phyloP scores from a whole-genome alignment of 2,113 vertebrate genomes.

The Ctenodactylus gundi region DNA sequence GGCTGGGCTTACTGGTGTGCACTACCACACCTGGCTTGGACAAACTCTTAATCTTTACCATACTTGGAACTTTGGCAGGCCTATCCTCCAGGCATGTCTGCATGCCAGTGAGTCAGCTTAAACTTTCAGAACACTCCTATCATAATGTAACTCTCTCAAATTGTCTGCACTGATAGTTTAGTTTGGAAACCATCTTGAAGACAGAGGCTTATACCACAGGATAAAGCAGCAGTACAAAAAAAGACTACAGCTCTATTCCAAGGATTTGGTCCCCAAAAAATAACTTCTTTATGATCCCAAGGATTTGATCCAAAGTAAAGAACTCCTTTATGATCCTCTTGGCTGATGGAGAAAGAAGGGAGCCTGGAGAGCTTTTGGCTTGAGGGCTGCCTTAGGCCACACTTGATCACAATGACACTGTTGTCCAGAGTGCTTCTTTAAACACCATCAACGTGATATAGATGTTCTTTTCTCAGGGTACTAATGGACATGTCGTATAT shows the following conservation, averaged over 20 bases:
- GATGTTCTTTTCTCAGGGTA: not conserved
- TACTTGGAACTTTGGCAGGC: not conserved
- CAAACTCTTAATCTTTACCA: not conserved
- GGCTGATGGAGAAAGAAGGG: not conserved
- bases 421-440: not conserved
- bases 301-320: conserved; percentile 29
- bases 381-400: not conserved
- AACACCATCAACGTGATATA: not conserved
- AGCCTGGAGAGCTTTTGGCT: not conserved
- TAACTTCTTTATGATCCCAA: not conserved
- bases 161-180: not conserved
- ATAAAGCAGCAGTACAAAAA: not conserved
- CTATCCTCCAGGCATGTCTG: not conserved
- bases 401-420: not conserved
- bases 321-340: not conserved
- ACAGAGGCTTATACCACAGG: not conserved
- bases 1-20: not conserved
- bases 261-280: conserved; percentile 28
- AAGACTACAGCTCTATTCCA: not conserved
- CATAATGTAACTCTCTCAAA: not conserved
- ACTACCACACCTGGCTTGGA: not conserved
- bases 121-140: not conserved
- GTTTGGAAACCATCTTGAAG: conserved; percentile 20
- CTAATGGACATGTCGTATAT: not conserved
- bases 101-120: not conserved